Base-by-base conservation (phyloP, 2,113 vertebrate genomes). In the Ciconia boyciana region DNA sequence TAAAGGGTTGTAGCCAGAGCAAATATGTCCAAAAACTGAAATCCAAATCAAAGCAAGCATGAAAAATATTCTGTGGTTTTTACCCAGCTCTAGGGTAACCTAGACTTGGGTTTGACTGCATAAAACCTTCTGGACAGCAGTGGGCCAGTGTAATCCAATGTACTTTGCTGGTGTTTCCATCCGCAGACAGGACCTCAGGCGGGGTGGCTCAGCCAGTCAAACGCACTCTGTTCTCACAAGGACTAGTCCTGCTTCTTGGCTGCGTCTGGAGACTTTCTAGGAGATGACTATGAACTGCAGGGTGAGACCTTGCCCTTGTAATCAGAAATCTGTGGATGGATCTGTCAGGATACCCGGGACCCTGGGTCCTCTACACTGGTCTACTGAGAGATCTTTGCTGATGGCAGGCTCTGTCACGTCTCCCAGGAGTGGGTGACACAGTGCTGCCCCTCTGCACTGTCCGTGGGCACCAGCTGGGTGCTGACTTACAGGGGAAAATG, bases 141-240 rank as follows among this genome's bases (percentile, higher is more conserved):
- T 2, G 16, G 36, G 39, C 49, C 52, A 26, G 76, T 18, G 61
- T 20, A n/a, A 51, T 19, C 13, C 68, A 24, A 24, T 3, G 7
- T 31, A 8, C 34, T 68, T 39, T 44, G n/a, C 52, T 44, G 54
- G n/a, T 25, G n/a, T 62, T 87, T 44, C 31, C 54, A 66, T 9
- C 20, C 0, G 0, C 32, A 15, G 54, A 65, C 34, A 34, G 31
- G 31, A 34, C 16, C 49, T 19, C 13, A 5, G 16, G 51, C 57
- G 71, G 64, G 28, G 22, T 46, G 20, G n/a, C 46, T 78, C 39
- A 34, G n/a, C 28, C 31, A 24, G 31, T 11, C 3, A 0, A 25
- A 41, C 20, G 7, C 14, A 18, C 21, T 10, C 39, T 43, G 46
- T 60, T 19, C n/a, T 77, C 70, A 22, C 46, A 29, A 11, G 64